These are phyloP conservation scores for Nothoprocta perdicaria DNA, from an alignment of 2,113 vertebrate genomes.

Conservation along the genomic window DNA sequence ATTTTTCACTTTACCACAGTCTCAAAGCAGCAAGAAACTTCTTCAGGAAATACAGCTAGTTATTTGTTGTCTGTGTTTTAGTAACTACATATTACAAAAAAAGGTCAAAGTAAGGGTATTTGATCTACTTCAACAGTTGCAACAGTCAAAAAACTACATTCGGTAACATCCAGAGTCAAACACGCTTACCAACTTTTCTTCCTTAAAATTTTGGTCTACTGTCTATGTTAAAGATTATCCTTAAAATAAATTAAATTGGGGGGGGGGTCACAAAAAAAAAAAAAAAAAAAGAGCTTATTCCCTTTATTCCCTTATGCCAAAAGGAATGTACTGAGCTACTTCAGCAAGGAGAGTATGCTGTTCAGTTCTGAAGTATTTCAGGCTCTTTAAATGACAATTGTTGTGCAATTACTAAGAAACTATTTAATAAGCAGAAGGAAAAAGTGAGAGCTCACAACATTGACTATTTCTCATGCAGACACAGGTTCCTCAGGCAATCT, in stretches of 20 bases:
- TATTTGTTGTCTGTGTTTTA: not conserved
- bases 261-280: not conserved
- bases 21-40: not conserved
- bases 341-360: fast-evolving
- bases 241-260: not conserved
- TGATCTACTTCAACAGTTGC: not conserved
- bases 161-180: not conserved
- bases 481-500: not conserved
- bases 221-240: not conserved
- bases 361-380: not conserved
- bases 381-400: not conserved
- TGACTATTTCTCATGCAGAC: not conserved
- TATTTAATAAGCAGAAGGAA: conserved; percentile 1
- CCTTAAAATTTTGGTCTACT: not conserved
- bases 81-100: not conserved
- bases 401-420: not conserved
- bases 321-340: not conserved
- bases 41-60: not conserved
- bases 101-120: not conserved
- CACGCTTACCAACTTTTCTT: not conserved
- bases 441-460: not conserved
- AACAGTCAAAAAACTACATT: not conserved
- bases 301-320: not conserved
- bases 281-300: no score
- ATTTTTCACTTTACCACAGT: not conserved